Conservation (phyloP, 2,888 invertebrate species). For the Bugulina stolonifera region DNA sequence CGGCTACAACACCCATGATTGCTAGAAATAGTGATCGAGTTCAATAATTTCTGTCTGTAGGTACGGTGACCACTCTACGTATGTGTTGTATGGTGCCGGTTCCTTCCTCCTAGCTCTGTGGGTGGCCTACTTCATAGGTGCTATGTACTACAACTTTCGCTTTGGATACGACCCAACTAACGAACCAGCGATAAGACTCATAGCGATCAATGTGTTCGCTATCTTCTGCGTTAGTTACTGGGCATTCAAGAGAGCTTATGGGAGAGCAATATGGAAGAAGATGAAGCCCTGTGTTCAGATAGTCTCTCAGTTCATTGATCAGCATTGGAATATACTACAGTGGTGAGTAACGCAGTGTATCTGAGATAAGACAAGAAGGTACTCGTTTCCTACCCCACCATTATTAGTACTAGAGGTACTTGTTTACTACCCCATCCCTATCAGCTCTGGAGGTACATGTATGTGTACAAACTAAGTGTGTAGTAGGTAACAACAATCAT, state of each 20-base stretch:
- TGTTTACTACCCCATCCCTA: no score
- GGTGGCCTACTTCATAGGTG: slow-evolving; percentile 26
- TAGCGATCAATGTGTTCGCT: slow-evolving; percentile 22
- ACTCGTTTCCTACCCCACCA: no score
- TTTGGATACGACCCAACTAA: slow-evolving; percentile 24
- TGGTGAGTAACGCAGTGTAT: slow-evolving; percentile 16
- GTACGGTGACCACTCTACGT: background rate
- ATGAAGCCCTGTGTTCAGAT: background rate
- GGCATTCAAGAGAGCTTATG: slow-evolving; percentile 17
- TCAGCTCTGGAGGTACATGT: no score
- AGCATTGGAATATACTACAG: slow-evolving; percentile 1
- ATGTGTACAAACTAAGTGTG: no score
- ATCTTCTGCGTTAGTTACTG: slow-evolving; percentile 22
- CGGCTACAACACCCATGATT: no score
- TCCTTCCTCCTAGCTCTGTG: slow-evolving; percentile 12
- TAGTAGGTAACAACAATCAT: no score
- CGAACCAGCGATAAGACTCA: slow-evolving; percentile 24
- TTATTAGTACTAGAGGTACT: no score
- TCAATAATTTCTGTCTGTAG: no score
- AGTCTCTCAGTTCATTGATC: background rate
- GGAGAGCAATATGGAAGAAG: slow-evolving; percentile 6
- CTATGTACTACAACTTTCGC: slow-evolving; percentile 27
- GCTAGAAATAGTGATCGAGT: no score
- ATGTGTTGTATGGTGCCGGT: background rate
- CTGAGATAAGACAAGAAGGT: no score